Conservation (phyloP, 2,797 vertebrate species). For the Onychomys leucogaster region DNA sequence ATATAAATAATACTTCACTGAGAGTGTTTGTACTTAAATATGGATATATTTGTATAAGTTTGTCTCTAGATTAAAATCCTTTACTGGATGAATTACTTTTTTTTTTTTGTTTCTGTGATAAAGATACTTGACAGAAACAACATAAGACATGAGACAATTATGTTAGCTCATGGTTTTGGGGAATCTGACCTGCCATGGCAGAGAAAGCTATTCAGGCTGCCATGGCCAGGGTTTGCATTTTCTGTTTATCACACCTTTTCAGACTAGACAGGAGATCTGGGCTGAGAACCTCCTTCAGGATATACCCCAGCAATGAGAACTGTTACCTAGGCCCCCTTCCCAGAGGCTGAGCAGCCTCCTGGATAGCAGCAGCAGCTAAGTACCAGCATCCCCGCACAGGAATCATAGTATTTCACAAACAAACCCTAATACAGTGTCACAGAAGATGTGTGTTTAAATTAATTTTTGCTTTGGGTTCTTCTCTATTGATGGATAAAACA, state of each 20-base stretch:
- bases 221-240: too few species aligned
- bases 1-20: neutral
- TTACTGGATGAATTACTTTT: neutral
- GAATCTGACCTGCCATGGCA: neutral
- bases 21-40: neutral
- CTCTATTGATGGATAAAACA: neutral
- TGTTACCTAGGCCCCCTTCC: neutral
- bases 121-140: neutral
- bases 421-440: neutral
- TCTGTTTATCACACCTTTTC: neutral
- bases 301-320: neutral
- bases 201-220: neutral
- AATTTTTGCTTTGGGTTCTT: neutral
- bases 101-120: neutral
- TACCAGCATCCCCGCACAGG: neutral
- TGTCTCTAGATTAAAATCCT: constrained; percentile 18
- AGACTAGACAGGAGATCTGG: neutral
- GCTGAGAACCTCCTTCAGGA: neutral
- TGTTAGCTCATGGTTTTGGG: neutral
- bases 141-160: neutral
- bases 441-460: neutral
- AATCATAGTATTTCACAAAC: neutral
- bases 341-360: neutral
- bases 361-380: neutral
- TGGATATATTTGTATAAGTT: constrained; percentile 10